A percentile compares a stretch with the other conserved stretches of the same genome.
These are phyloP conservation scores for Astropecten irregularis DNA, from an alignment of 53 echinoderm and acorn worm species.

Conservation along the genomic window DNA sequence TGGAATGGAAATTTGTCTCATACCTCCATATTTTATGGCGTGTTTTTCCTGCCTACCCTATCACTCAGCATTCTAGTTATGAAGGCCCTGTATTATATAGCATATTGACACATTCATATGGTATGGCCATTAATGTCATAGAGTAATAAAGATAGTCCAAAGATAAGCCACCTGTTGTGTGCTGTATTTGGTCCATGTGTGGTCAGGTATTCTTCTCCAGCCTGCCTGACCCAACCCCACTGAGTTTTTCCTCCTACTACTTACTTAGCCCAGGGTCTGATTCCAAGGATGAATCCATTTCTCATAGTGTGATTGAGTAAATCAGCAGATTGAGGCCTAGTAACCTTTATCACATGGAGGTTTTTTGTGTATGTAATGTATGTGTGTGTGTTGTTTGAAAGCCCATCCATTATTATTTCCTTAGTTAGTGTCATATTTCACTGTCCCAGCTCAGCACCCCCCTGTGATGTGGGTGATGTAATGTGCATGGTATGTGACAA, in stretches of 20 bases:
- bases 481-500: constrained; percentile 14
- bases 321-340: too few relatives aligned
- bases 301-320: constrained; percentile 17
- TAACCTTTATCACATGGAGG: constrained; percentile 52
- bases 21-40: too few relatives aligned
- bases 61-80: too few relatives aligned
- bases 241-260: neutral
- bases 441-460: too few relatives aligned
- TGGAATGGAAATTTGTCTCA: too few relatives aligned
- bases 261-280: too few relatives aligned
- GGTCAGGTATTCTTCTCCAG: constrained; percentile 6
- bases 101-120: constrained; percentile 5
- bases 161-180: constrained; percentile 53
- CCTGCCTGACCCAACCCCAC: neutral
- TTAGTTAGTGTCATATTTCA: constrained; percentile 38
- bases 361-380: too few relatives aligned
- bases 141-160: constrained; percentile 6
- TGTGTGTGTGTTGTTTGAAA: too few relatives aligned
- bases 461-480: constrained; percentile 27
- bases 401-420: constrained; percentile 5
- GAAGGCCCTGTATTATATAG: too few relatives aligned
- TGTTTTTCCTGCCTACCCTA: too few relatives aligned
- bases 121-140: constrained; percentile 3
- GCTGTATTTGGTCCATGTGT: constrained; percentile 18
- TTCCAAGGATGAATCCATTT: constrained; percentile 11